phyloP scores from a whole-genome alignment of 2,888 invertebrate species.

The Morpho helenor region DNA sequence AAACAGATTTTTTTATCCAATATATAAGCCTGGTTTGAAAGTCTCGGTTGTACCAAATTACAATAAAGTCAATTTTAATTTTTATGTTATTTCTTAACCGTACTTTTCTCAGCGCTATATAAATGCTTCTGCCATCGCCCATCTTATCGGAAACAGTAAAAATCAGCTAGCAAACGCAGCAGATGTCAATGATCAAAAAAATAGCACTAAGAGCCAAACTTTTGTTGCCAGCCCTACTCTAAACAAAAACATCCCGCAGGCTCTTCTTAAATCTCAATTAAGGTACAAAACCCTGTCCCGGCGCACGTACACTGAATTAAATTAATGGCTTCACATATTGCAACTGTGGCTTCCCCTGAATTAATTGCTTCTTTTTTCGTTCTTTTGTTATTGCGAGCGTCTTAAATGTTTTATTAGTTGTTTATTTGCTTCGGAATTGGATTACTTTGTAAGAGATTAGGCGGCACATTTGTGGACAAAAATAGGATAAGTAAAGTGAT shows the following conservation, averaged over 20 bases:
- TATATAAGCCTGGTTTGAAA: too few species aligned
- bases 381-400: slow-evolving; percentile 43
- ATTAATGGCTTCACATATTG: slow-evolving; percentile 78
- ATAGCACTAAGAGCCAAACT: background rate
- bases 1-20: too few species aligned
- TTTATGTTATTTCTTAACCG: too few species aligned
- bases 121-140: too few species aligned
- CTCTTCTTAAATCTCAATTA: slow-evolving; percentile 78
- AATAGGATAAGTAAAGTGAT: too few species aligned
- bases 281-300: slow-evolving; percentile 74
- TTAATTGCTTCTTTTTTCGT: slow-evolving; percentile 71
- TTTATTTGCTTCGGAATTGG: slow-evolving; percentile 47
- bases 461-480: slow-evolving; percentile 2
- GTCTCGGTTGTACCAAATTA: too few species aligned
- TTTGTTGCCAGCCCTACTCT: slow-evolving; percentile 25
- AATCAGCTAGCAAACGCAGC: too few species aligned
- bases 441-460: slow-evolving; percentile 23
- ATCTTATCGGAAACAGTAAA: too few species aligned
- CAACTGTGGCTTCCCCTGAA: slow-evolving; percentile 55
- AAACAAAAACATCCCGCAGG: slow-evolving; percentile 56
- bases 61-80: too few species aligned
- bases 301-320: slow-evolving; percentile 74
- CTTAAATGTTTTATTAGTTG: slow-evolving; percentile 72
- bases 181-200: too few species aligned
- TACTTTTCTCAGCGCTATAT: too few species aligned